These are phyloP conservation scores for Maniola hyperantus DNA, from an alignment of 2,888 invertebrate genomes.

Conservation along the genomic window DNA sequence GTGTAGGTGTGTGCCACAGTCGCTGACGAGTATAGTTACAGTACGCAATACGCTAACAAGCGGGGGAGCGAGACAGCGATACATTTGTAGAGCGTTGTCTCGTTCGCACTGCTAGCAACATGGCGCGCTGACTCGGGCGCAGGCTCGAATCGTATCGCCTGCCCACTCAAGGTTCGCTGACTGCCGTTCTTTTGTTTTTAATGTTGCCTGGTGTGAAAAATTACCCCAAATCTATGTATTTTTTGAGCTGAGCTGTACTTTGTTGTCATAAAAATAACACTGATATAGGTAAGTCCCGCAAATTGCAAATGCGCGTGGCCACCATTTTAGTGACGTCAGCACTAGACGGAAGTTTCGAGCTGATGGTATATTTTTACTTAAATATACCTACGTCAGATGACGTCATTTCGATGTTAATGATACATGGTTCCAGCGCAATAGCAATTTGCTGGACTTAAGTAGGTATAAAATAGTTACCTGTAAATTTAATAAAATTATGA, in stretches of 20 bases:
- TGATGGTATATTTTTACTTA: too few relatives aligned
- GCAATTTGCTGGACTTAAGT: too few relatives aligned
- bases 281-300: too few relatives aligned
- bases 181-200: conserved; percentile 83
- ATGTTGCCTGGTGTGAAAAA: conserved; percentile 66
- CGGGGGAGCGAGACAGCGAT: conserved; percentile 62
- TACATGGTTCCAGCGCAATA: too few relatives aligned
- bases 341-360: too few relatives aligned
- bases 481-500: too few relatives aligned
- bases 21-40: conserved; percentile 81
- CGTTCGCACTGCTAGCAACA: conserved; percentile 70
- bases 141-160: conserved; percentile 85
- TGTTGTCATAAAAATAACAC: background rate
- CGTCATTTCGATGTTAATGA: too few relatives aligned
- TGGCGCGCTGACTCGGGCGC: conserved; percentile 84
- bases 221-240: conserved; percentile 40
- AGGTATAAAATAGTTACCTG: too few relatives aligned
- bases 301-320: too few relatives aligned
- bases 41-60: conserved; percentile 83
- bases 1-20: conserved; percentile 78
- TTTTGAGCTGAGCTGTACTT: background rate
- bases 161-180: conserved; percentile 85
- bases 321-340: too few relatives aligned
- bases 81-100: conserved; percentile 59
- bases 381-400: too few relatives aligned